Evolutionary conservation across 2,888 invertebrate species (phyloP), one percentile per base, ranked within the genome.

Genomic region (Stegana nigrithorax): DNA sequence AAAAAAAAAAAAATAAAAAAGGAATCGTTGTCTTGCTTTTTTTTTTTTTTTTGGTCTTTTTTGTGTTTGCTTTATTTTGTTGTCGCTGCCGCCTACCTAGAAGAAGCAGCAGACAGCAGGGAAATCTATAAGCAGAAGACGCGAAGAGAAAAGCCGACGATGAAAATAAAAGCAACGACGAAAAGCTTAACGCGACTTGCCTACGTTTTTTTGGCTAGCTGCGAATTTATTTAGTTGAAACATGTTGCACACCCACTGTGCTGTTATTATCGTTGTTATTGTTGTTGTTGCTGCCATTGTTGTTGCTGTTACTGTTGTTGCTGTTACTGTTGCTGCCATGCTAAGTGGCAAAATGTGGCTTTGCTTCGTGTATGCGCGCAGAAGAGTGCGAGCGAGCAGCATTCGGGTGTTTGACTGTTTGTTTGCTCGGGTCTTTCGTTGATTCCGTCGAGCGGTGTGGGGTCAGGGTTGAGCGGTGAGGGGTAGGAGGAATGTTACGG

Each of bases 121-220:
- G 21, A 76, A 50, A 23, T 32, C 12, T 4, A 32, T 5, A 21
- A 45, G n/a, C 67, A 70, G 67, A 69, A 69, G 50, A 62, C 21
- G 5, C 7, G 12, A 68, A 70, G 70, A 66, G 60, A 65, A 70
- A 70, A 67, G 60, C 65, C 62, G 67, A 7, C 21, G 51, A 50
- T 0, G 45, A n/a, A 42, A 45, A 47, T 14, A 44, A 21, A 19
- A 12, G 44, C 29, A 19, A 47, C n/a, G 39, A 39, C 17, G n/a
- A 39, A 39, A 39, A 39, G 1, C 5, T n/a, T 39, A 14, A 26
- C 8, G 47, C 10, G 4, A 8, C 23, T 10, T 50, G 25, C 10
- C 10, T 21, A 27, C 5, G 27, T n/a, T 10, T 55, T 29, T 26
- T 53, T 53, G 29, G 2, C 21, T 14, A 39, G 39, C 39, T 14